Base-by-base conservation (phyloP, 2,797 vertebrate species). In the Phalloptychus januarius region DNA sequence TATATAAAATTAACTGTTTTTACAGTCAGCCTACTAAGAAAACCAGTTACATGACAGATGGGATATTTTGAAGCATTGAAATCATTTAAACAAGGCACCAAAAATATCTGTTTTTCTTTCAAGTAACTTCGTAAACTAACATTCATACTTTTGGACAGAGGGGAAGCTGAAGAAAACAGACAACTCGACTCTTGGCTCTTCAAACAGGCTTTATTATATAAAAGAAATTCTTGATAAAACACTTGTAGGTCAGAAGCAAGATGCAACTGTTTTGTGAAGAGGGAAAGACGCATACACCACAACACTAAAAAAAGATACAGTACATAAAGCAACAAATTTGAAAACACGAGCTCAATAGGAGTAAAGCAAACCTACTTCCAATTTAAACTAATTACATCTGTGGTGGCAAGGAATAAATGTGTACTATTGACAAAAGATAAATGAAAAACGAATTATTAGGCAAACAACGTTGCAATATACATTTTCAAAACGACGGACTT, bases 151-250 rank as follows among this genome's bases (percentile, higher is more conserved):
- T 25, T 42, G 65, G 38, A 69, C 20, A 40, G 18, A 69, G 11
- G 42, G 65, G 38, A 42, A 42, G 38, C 65, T 45, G 40, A 23
- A 40, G 6, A n/a, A 73, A 48, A 70, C 33, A 54, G 15, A 15
- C 8, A 75, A 73, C 33, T n/a, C 4, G 2, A 36, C 10, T 74
- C 12, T 78, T 61, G n/a, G n/a, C 83, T 91, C 76, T 80, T 79
- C 80, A 87, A 89, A 91, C 78, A 85, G 85, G 75, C 77, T 95
- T 94, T 95, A 95, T 93, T 96, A 92, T 92, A 95, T 92, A 95
- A 94, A 95, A 95, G 83, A 91, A 93, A 92, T 83, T 72, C 75
- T 87, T 82, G 87, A 90, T 91, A 94, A 95, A 94, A 94, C 85
- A 87, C 82, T 87, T 87, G 72, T 45, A 86, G 82, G 91, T 76